Conservation (phyloP, 2,888 invertebrate genomes). For the Amphiduros pacificus region DNA sequence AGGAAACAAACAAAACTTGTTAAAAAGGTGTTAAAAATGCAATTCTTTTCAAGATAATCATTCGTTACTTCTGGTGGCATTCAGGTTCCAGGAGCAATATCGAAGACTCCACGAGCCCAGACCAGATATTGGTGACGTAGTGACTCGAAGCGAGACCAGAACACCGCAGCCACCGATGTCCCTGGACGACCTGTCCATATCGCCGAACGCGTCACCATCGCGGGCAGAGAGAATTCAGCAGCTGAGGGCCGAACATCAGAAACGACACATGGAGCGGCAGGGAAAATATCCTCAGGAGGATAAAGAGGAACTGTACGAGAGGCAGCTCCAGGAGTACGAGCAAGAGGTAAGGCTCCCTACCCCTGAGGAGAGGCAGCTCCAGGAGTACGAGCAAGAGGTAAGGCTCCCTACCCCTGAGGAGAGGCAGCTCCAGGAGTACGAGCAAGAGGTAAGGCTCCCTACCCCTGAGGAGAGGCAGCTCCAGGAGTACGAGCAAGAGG, state of each 20-base stretch:
- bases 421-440: too few relatives aligned
- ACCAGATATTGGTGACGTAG: too few relatives aligned
- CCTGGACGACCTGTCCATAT: neutral
- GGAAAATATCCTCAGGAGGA: conserved; percentile 67
- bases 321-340: conserved; percentile 41
- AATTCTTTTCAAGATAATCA: too few relatives aligned
- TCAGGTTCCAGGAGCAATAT: conserved; percentile 62
- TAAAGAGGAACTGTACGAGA: conserved; percentile 53
- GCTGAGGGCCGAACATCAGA: conserved; percentile 64
- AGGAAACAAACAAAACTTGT: too few relatives aligned
- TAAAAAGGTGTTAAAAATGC: too few relatives aligned
- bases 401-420: too few relatives aligned
- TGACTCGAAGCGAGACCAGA: conserved; percentile 26
- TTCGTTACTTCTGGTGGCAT: too few relatives aligned
- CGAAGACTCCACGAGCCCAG: conserved; percentile 52
- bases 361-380: neutral
- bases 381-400: too few relatives aligned
- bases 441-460: too few relatives aligned
- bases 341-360: conserved; percentile 26
- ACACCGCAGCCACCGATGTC: conserved; percentile 54
- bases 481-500: too few relatives aligned
- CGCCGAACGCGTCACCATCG: neutral
- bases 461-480: too few relatives aligned
- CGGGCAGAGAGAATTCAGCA: conserved; percentile 62
- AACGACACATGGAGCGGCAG: conserved; percentile 65